A percentile compares a stretch with the other conserved stretches of the same genome.
Evolutionary conservation across 2,888 invertebrate genomes (phyloP).

Genomic region (Unio pictorum): DNA sequence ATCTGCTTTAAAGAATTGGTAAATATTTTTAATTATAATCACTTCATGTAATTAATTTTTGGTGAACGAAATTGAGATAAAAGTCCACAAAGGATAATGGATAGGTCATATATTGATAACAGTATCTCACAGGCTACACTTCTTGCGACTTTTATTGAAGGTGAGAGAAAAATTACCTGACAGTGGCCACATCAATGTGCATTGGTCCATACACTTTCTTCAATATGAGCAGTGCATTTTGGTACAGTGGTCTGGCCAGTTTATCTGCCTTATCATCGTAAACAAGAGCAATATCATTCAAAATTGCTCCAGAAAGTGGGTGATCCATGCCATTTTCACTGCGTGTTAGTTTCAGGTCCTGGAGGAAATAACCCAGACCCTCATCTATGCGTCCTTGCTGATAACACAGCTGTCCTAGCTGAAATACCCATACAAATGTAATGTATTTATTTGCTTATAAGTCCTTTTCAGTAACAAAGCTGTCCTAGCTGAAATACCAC

Average conservation of each 20-base stretch:
- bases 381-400: slow-evolving; percentile 53
- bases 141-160: neutral
- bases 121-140: too few species aligned
- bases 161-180: slow-evolving; percentile 34
- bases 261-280: slow-evolving; percentile 53
- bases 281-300: slow-evolving; percentile 54
- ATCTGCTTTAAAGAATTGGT: too few species aligned
- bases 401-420: slow-evolving; percentile 57
- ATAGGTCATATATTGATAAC: too few species aligned
- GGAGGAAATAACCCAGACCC: slow-evolving; percentile 52
- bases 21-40: too few species aligned
- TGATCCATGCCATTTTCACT: slow-evolving; percentile 53
- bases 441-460: neutral
- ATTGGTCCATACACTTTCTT: slow-evolving; percentile 47
- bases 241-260: slow-evolving; percentile 46
- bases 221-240: slow-evolving; percentile 48
- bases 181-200: slow-evolving; percentile 51
- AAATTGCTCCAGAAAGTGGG: slow-evolving; percentile 48
- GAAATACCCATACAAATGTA: slow-evolving; percentile 6
- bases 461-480: slow-evolving; percentile 32
- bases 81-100: too few species aligned
- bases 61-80: too few species aligned
- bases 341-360: slow-evolving; percentile 53
- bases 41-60: too few species aligned
- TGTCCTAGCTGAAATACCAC: slow-evolving; percentile 37